These are phyloP conservation scores for Pteropus rufus DNA, from an alignment of 2,797 vertebrate species.

Conservation along the genomic window DNA sequence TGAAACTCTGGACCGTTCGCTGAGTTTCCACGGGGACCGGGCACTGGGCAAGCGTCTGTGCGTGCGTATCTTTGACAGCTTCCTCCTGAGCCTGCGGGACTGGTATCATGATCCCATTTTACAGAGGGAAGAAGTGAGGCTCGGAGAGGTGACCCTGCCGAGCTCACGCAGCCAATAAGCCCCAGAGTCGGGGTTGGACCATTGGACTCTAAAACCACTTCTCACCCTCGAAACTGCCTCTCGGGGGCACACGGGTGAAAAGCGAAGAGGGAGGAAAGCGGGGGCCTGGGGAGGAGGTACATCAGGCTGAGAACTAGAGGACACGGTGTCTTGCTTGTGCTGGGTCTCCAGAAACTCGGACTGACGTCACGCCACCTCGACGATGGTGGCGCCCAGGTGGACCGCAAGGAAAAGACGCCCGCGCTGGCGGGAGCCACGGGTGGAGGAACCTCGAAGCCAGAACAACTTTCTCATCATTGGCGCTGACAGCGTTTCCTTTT, in stretches of 20 bases:
- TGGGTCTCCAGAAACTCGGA: background rate
- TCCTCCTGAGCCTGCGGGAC: rapidly evolving
- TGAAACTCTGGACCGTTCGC: background rate
- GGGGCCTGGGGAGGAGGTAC: too few species aligned
- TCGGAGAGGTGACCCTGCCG: background rate
- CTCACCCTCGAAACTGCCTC: background rate
- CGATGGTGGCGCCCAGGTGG: background rate
- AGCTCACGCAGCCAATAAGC: background rate
- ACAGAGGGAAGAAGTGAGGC: background rate
- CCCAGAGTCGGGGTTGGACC: background rate
- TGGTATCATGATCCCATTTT: background rate
- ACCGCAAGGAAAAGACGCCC: background rate
- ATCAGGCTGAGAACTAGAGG: background rate
- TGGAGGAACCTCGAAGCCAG: background rate
- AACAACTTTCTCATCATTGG: background rate
- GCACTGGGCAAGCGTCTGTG: background rate
- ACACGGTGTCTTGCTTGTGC: rapidly evolving
- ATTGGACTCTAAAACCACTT: too few species aligned
- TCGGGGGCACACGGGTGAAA: background rate
- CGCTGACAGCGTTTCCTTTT: conserved; percentile 38
- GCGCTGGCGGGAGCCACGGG: background rate
- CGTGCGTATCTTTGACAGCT: rapidly evolving
- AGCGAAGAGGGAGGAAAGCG: background rate
- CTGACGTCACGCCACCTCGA: background rate
- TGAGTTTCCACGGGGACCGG: rapidly evolving